Base-by-base conservation (phyloP, 2,797 vertebrate genomes). In the Megaceryle alcyon region DNA sequence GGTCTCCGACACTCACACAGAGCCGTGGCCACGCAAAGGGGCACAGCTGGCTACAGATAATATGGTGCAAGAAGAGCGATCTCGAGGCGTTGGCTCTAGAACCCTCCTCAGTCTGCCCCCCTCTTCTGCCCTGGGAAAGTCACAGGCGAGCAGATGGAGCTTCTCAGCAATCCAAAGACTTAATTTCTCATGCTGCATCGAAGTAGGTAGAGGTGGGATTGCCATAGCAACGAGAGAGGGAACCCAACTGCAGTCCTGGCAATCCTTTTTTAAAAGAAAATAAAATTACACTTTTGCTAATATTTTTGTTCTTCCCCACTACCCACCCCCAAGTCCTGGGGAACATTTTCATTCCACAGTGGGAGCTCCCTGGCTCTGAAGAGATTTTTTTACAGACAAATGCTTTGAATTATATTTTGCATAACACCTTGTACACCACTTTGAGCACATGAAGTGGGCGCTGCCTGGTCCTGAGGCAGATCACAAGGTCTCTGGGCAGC, bases 171-270 rank as follows among this genome's bases (percentile, higher is more conserved):
- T 71, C 82, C 90, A 88, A 23, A 86, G 60, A 80, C 88, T 86
- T 86, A 6, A 83, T 91, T 92, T 90, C 90, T 90, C 53, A 64
- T 73, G 92, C 92, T 83, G 56, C 72, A 90, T 71, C 18, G 2
- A 93, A 8, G 80, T 75, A 75, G 90, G 73, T 92, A 75, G 95
- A 93, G 78, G 88, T 88, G 70, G 70, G 78, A 95, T 94, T 88
- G 53, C 86, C 90, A 93, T 95, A 71, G 73, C 88, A 96, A 95
- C 90, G 59, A 25, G 39, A 71, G 65, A 85, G 39, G 5, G 61
- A 81, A 43, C 80, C 69, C 92, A 71, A 75, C 65, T 51, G 53
- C n/a, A 86, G 92, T 78, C 65, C 49, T 96, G 86, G 77, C 90
- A 90, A 14, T 80, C 57, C 48, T 89, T 82, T 41, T 29, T 37